Conservation (phyloP, 2,113 vertebrate species). For the Oryzias celebensis region DNA sequence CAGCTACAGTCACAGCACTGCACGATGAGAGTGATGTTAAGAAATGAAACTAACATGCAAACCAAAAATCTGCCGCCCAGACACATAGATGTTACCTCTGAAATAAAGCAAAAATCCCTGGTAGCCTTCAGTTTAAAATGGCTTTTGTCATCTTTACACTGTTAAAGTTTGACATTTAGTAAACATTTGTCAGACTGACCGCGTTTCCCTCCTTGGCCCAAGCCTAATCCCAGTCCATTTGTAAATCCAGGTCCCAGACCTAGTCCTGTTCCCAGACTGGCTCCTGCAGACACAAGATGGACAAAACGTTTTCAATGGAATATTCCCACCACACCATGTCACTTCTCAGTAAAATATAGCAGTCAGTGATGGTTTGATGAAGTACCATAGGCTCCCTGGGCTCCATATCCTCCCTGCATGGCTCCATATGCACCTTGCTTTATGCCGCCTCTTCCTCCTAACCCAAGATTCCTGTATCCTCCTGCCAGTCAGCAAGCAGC, state of each 20-base stretch:
- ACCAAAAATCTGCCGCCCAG: too few species aligned
- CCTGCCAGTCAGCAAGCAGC: conserved; percentile 25
- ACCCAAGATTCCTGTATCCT: conserved; percentile 58
- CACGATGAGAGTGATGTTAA: too few species aligned
- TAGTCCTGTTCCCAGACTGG: conserved; percentile 57
- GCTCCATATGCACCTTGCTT: conserved; percentile 59
- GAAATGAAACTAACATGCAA: too few species aligned
- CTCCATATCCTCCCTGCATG: conserved; percentile 57
- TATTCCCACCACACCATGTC: neutral
- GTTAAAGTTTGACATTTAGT: too few species aligned
- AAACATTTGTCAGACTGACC: conserved; percentile 41
- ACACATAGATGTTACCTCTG: too few species aligned
- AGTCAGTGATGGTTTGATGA: neutral
- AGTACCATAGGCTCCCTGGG: conserved; percentile 58
- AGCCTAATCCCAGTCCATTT: conserved; percentile 50
- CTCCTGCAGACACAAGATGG: conserved; percentile 43
- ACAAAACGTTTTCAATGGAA: neutral
- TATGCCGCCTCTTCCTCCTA: conserved; percentile 53
- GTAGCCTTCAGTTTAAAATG: too few species aligned
- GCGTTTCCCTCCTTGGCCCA: conserved; percentile 58
- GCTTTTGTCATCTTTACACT: too few species aligned
- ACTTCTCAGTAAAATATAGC: neutral
- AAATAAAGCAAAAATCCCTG: too few species aligned
- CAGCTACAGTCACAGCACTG: too few species aligned
- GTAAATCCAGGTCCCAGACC: conserved; percentile 46